Base-by-base conservation (phyloP, 2,888 invertebrate genomes). In the Synanthedon myopaeformis region DNA sequence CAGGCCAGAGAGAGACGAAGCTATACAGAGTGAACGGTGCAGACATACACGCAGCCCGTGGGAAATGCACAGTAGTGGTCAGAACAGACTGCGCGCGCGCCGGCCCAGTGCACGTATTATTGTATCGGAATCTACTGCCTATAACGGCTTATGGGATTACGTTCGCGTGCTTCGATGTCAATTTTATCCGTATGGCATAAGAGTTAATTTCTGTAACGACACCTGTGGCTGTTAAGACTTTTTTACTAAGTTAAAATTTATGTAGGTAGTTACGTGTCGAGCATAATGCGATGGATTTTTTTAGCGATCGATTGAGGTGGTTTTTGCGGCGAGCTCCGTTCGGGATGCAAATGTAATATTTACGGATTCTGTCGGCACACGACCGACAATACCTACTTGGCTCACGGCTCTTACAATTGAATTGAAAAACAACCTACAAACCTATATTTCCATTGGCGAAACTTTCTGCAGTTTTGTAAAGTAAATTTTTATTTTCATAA, bases 61-160 rank as follows among this genome's bases (percentile, higher is more conserved):
- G 88, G 88, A 88, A 88, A 83, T 88, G 88, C 86, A 88, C 88
- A 88, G 88, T 86, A 88, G 88, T 87, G 87, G 87, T 84, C 87
- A 83, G 86, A 85, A 79, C 82, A 80, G 82, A 78, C 74, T 74
- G 82, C 83, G 85, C 84, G 86, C 85, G 85, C 88, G 87, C 84
- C 84, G 82, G 81, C 85, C 87, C 86, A 82, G 78, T 84, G 86
- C 85, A 84, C 84, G 84, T 84, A 85, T 85, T 86, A 86, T 86
- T 85, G 86, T 83, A 82, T 80, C 79, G 77, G 75, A 77, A 77
- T 77, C 82, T 79, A 64, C 64, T 63, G 65, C 63, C 64, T 65
- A 70, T 62, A 81, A 80, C 67, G 71, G 66, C 82, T 69, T 82
- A 83, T 69, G 67, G 67, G 28, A 61, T 62, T 64, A 57, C 13